Percentiles rank a stretch among this genome's conserved stretches.
phyloP scores from a whole-genome alignment of 2,888 invertebrate species.

The Drosophila diplacantha region DNA sequence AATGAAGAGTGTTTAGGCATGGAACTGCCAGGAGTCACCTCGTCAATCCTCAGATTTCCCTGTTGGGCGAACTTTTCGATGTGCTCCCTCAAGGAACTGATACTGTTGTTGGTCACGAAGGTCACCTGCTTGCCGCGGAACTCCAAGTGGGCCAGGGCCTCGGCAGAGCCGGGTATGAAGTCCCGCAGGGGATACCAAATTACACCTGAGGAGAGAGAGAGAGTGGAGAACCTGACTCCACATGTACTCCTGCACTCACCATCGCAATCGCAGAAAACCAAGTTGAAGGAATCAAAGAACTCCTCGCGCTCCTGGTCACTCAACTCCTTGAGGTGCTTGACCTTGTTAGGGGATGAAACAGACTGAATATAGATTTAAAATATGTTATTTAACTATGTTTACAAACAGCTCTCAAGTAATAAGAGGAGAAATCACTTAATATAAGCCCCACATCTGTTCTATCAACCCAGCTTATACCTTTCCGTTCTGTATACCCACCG shows the following conservation, averaged over 20 bases:
- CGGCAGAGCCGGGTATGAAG: constrained; percentile 75
- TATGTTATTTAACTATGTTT: no score
- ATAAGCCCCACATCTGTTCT: neutral
- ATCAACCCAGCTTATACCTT: neutral
- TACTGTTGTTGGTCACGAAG: constrained; percentile 78
- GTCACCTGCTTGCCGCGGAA: constrained; percentile 76
- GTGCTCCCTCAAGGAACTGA: constrained; percentile 63
- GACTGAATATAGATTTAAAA: neutral
- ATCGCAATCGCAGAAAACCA: constrained; percentile 81
- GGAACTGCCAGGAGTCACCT: constrained; percentile 46
- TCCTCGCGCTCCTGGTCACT: constrained; percentile 61
- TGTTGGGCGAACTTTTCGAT: constrained; percentile 62
- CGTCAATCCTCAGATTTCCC: constrained; percentile 63
- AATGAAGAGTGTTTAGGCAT: neutral
- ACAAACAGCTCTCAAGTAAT: neutral
- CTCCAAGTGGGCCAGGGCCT: constrained; percentile 75
- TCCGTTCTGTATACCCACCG: constrained; percentile 5
- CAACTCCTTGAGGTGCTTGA: constrained; percentile 54
- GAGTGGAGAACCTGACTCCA: no score
- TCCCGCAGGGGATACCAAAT: constrained; percentile 77
- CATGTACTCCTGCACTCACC: constrained; percentile 74
- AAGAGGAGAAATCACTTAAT: neutral
- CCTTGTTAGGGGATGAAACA: constrained; percentile 12
- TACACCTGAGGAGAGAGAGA: constrained; percentile 76
- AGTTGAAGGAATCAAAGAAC: constrained; percentile 79